Evolutionary conservation across 2,888 invertebrate genomes (phyloP), one percentile per base, ranked within the genome.

Genomic region (Rotaria sp.): DNA sequence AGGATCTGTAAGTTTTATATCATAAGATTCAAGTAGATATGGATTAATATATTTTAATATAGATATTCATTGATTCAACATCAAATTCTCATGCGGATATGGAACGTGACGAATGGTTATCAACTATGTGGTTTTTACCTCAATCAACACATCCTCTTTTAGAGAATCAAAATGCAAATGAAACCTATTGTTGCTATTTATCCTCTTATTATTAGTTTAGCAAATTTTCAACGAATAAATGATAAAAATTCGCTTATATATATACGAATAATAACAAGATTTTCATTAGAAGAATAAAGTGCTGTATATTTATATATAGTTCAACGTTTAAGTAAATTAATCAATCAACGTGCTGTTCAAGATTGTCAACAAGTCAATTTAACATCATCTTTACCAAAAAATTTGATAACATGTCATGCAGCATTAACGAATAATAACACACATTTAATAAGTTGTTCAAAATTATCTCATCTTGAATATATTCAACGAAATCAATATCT

Each of bases 391-490:
- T n/a, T 59, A 59, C 30, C 57, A 13, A 59, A 59, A n/a, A 59
- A n/a, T 11, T 3, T n/a, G 2, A 59, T 59, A 2, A 59, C 57
- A 59, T n/a, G 57, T 59, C 10, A 59, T 30, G 57, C n/a, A n/a
- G n/a, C n/a, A 26, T 13, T 7, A n/a, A 59, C 10, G 2, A 26
- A n/a, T n/a, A 26, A n/a, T n/a, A 59, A 59, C 5, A 2, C 57
- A 2, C 1, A 13, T 11, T 59, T 59, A 59, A n/a, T 59, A 26
- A n/a, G 11, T 8, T 26, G n/a, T 11, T 59, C 10, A n/a, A 59
- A n/a, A 59, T 59, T 59, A 59, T 8, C 57, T n/a, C 57, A 59
- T 59, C 57, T 59, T n/a, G 57, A 59, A 59, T 59, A 59, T n/a
- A 59, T 59, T 59, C 57, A 59, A 59, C 57, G 57, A n/a, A 10